Percentiles rank a stretch among this genome's conserved stretches.
Conservation (phyloP, 2,113 vertebrate species). For the Corynorhinus townsendii region DNA sequence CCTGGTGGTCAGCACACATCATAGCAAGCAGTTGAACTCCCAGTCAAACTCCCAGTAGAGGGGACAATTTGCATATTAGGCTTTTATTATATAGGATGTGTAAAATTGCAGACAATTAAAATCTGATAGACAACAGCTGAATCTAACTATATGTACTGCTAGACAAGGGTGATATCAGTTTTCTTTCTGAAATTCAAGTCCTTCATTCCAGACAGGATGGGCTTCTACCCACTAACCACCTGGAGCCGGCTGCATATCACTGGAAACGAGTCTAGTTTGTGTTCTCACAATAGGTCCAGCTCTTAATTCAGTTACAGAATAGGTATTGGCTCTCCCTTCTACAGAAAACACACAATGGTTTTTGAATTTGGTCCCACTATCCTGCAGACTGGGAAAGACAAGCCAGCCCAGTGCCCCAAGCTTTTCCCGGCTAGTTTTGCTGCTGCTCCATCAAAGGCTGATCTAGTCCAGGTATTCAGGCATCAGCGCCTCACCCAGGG, state of each 20-base stretch:
- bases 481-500: neutral
- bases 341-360: neutral
- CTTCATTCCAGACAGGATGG: neutral
- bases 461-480: neutral
- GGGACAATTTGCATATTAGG: no score
- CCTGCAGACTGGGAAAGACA: neutral
- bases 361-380: neutral
- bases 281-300: neutral
- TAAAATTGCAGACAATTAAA: neutral
- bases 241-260: rapidly evolving
- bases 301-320: neutral
- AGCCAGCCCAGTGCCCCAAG: neutral
- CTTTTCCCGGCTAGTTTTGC: neutral
- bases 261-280: neutral
- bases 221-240: neutral
- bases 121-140: neutral
- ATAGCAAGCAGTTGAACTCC: no score
- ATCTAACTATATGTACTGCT: neutral
- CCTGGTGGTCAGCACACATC: no score
- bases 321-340: neutral
- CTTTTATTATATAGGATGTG: neutral
- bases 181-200: neutral
- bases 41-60: no score
- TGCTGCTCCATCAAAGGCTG: neutral
- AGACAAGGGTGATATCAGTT: neutral